Evolutionary conservation across 1,140 invertebrate genomes (phyloP).

Genomic region (Philotrypesis tridentata): DNA sequence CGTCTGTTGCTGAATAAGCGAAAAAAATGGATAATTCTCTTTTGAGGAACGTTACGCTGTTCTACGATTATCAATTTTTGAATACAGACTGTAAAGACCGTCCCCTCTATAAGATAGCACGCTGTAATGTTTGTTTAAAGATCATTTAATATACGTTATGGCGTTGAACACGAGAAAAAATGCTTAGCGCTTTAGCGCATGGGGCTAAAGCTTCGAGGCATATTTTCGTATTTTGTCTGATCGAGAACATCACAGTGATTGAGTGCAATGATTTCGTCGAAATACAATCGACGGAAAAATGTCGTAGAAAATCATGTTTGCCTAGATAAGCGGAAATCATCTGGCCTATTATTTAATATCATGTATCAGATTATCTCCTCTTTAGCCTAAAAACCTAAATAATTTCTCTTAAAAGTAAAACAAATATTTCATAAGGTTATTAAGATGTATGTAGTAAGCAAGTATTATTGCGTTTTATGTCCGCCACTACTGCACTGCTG

Average conservation of each 20-base stretch:
- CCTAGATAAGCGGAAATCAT: conserved; percentile 35
- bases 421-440: conserved; percentile 20
- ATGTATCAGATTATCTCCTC: conserved; percentile 36
- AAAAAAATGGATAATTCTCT: conserved; percentile 13
- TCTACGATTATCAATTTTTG: conserved; percentile 25
- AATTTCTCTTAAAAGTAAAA: conserved; percentile 17
- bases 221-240: not conserved
- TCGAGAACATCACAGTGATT: not conserved
- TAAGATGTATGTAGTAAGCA: conserved; percentile 23
- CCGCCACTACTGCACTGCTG: conserved; percentile 28
- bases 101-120: conserved; percentile 32
- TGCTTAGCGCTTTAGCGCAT: no score
- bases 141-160: conserved; percentile 18
- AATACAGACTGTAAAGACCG: conserved; percentile 44
- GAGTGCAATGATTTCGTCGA: conserved; percentile 14
- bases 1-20: not conserved
- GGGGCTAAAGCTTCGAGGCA: not conserved
- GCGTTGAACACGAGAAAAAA: not conserved
- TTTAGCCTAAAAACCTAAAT: conserved; percentile 26
- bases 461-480: conserved; percentile 43
- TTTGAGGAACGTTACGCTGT: conserved; percentile 10
- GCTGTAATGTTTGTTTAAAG: conserved; percentile 15
- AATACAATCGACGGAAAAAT: not conserved
- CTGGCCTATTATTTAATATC: conserved; percentile 39
- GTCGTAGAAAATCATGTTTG: conserved; percentile 23